phyloP scores from a whole-genome alignment of 2,888 invertebrate species.

The Seira sanloemensis region DNA sequence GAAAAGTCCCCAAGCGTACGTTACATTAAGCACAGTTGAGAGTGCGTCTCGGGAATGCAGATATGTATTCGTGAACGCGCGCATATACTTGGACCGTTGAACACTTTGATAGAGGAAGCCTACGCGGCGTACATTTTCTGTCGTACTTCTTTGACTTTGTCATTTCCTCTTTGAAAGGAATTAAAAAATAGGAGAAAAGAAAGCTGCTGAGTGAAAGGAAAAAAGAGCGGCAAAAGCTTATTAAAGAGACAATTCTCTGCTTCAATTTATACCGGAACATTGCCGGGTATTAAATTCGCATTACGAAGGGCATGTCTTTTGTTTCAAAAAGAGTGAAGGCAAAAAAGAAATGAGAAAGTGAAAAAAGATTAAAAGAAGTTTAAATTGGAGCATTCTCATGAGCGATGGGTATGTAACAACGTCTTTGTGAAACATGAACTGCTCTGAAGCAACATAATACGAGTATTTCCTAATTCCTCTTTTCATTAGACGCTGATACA shows the following conservation, averaged over 20 bases:
- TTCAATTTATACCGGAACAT: neutral
- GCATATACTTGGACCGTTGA: neutral
- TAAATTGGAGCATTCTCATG: slow-evolving; percentile 91
- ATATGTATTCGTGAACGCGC: neutral
- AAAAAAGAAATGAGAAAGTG: neutral
- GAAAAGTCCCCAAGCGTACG: neutral
- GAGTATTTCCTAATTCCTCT: too few relatives aligned
- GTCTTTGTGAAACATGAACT: neutral
- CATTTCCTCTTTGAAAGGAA: neutral
- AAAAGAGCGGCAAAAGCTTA: neutral
- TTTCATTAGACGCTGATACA: too few relatives aligned
- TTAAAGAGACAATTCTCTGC: neutral
- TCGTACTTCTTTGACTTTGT: neutral
- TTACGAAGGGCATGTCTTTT: slow-evolving; percentile 1
- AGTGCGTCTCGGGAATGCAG: neutral
- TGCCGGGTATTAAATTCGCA: neutral
- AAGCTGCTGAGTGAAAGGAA: neutral
- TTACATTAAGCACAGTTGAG: neutral
- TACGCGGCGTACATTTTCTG: neutral
- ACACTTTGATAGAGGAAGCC: neutral
- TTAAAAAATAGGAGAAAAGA: neutral
- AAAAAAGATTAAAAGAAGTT: slow-evolving; percentile 1
- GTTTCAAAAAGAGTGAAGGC: neutral
- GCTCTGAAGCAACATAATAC: too few relatives aligned
- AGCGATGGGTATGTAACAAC: slow-evolving; percentile 75